Evolutionary conservation across 2,113 vertebrate species (phyloP).

Genomic region (Passer montanus): DNA sequence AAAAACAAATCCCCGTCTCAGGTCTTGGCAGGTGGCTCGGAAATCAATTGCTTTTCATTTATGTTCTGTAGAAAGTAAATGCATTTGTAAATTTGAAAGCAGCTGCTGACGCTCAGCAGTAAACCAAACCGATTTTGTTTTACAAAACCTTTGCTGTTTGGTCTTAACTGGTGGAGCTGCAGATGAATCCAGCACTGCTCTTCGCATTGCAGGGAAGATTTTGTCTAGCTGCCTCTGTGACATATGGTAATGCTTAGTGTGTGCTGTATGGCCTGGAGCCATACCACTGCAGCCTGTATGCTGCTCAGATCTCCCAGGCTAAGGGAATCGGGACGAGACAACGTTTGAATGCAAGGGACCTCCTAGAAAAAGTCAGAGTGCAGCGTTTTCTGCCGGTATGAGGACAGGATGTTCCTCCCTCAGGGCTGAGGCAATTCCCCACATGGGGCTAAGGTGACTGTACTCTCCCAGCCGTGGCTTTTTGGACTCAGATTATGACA

Average conservation of each 20-base stretch:
- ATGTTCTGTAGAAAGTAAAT: not conserved
- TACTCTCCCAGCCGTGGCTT: not conserved
- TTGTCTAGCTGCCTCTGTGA: conserved; percentile 59
- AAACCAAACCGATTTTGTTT: conserved; percentile 33
- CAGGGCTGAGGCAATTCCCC: not conserved
- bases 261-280: conserved; percentile 63
- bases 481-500: not conserved
- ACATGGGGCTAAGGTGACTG: not conserved
- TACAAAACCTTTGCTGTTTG: conserved; percentile 48
- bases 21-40: not conserved
- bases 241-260: conserved; percentile 67
- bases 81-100: conserved; percentile 50
- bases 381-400: not conserved
- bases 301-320: conserved; percentile 60
- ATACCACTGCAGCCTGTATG: conserved; percentile 65
- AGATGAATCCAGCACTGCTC: not conserved
- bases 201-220: conserved; percentile 24
- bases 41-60: conserved; percentile 42
- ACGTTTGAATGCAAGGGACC: not conserved
- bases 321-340: not conserved
- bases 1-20: not conserved
- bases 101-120: conserved; percentile 53
- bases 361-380: conserved; percentile 32
- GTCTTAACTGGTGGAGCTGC: not conserved
- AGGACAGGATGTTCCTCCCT: conserved; percentile 44